phyloP scores from a whole-genome alignment of 1,140 invertebrate species.

The Rhopalosiphum padi region DNA sequence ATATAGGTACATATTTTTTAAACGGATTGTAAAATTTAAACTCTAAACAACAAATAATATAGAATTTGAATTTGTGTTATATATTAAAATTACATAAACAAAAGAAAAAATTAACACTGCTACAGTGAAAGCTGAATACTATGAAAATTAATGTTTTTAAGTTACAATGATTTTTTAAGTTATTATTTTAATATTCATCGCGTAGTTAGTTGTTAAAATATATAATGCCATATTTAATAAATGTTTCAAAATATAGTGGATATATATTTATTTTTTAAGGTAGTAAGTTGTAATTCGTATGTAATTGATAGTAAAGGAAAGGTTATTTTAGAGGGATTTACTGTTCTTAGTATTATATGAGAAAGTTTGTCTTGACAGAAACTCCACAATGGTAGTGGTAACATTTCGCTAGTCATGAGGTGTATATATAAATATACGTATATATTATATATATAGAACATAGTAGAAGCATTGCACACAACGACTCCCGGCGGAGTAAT shows the following conservation, averaged over 20 bases:
- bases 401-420: slow-evolving; percentile 47
- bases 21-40: neutral
- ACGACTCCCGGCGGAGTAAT: slow-evolving; percentile 62
- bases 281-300: neutral
- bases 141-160: neutral
- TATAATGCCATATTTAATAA: neutral
- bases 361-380: slow-evolving; percentile 52
- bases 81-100: neutral
- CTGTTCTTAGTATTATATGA: slow-evolving; percentile 28
- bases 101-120: neutral
- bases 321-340: slow-evolving; percentile 44
- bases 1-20: neutral
- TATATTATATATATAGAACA: neutral
- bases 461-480: slow-evolving; percentile 53
- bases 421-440: neutral
- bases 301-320: slow-evolving; percentile 33
- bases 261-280: neutral
- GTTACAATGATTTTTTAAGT: neutral
- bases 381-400: slow-evolving; percentile 5
- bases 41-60: neutral
- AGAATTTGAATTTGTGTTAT: neutral
- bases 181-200: neutral
- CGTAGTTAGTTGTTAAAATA: neutral
- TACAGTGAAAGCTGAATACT: neutral
- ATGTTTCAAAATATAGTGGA: neutral